Conservation (phyloP, 2,113 vertebrate genomes). For the Calypte anna region DNA sequence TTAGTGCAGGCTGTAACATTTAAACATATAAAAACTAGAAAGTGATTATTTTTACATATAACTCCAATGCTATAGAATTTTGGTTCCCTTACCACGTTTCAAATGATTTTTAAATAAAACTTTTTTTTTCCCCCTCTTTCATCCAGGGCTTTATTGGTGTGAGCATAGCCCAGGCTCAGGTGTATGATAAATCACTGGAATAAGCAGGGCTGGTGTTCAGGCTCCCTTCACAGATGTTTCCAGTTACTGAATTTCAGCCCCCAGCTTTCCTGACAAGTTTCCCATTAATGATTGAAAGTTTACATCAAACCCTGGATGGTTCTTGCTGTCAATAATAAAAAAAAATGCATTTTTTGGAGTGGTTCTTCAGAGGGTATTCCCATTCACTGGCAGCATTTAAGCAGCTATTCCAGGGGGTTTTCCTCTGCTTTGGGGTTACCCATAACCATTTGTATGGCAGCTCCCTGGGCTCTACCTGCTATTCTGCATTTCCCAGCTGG, state of each 20-base stretch:
- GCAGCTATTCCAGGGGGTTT: background rate
- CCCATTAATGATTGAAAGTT: background rate
- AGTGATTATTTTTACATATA: background rate
- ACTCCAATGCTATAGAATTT: background rate
- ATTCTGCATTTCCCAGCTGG: background rate
- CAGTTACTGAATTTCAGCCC: constrained; percentile 29
- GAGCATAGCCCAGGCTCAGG: background rate
- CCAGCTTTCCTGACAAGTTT: constrained; percentile 5
- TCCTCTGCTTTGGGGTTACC: background rate
- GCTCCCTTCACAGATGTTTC: constrained; percentile 31
- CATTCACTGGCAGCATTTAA: background rate
- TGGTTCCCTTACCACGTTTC: background rate
- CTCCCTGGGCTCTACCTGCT: background rate
- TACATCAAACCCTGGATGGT: background rate
- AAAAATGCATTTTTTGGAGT: background rate
- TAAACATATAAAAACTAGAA: background rate
- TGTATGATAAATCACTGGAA: constrained; percentile 46
- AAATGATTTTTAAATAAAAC: background rate
- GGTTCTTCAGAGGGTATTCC: background rate
- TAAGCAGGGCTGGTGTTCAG: constrained; percentile 8
- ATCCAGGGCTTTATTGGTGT: background rate
- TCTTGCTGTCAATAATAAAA: background rate
- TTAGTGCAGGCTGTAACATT: background rate
- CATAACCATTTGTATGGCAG: background rate
- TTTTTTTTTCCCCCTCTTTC: background rate